Evolutionary conservation across 2,113 vertebrate species (phyloP).

Genomic region (Pteropus alecto): DNA sequence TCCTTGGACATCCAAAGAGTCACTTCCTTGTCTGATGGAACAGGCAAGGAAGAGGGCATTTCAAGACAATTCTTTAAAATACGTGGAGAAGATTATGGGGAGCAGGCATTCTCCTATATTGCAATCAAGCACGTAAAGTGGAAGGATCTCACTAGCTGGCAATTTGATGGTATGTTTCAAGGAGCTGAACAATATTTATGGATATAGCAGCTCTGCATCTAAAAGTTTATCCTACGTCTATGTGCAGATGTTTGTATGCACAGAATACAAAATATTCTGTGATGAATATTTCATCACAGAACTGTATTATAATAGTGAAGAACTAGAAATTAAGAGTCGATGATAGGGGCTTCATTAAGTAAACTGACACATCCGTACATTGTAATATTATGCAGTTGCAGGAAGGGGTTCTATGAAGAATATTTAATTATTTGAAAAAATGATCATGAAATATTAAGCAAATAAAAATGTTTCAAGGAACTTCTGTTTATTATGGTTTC

Average conservation of each 20-base stretch:
- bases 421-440: conserved; percentile 33
- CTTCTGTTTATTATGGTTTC: neutral
- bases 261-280: neutral
- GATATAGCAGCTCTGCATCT: neutral
- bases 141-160: neutral
- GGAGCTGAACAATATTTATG: neutral
- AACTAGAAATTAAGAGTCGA: neutral
- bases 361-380: neutral
- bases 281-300: neutral
- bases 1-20: neutral
- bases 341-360: neutral
- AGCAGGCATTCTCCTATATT: neutral
- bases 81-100: neutral
- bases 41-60: neutral
- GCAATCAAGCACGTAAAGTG: too few species aligned
- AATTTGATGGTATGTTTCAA: neutral
- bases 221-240: neutral
- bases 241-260: neutral
- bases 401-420: neutral
- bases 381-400: neutral
- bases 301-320: neutral
- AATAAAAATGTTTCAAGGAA: conserved; percentile 61
- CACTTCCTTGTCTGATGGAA: neutral
- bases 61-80: neutral
- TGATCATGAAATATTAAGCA: conserved; percentile 55